A percentile compares a stretch with the other conserved stretches of the same genome.
Evolutionary conservation across 2,113 vertebrate genomes (phyloP).

Genomic region (Odontesthes bonariensis): DNA sequence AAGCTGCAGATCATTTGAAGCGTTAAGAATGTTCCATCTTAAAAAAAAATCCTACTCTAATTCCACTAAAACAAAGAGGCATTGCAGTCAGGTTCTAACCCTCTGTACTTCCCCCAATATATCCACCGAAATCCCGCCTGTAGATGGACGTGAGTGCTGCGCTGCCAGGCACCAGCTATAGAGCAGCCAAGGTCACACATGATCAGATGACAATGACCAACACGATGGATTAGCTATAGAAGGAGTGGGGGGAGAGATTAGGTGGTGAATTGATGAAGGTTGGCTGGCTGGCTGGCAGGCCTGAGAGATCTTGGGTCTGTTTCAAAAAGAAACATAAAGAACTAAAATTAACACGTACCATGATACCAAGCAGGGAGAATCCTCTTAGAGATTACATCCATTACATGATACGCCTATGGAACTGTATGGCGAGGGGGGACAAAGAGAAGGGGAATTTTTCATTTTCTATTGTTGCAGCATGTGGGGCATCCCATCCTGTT

Average conservation of each 20-base stretch:
- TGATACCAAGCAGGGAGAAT: slow-evolving; percentile 80
- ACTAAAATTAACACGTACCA: slow-evolving; percentile 79
- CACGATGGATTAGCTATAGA: slow-evolving; percentile 78
- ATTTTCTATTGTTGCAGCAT: slow-evolving; percentile 57
- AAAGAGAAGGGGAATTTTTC: slow-evolving; percentile 58
- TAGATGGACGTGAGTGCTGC: slow-evolving; percentile 36
- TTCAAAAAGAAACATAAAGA: slow-evolving; percentile 77
- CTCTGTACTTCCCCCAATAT: not conserved
- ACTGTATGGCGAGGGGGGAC: slow-evolving; percentile 67
- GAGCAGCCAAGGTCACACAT: slow-evolving; percentile 72
- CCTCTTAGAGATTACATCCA: slow-evolving; percentile 81
- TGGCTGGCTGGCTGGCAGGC: slow-evolving; percentile 49
- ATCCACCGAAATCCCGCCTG: slow-evolving; percentile 14
- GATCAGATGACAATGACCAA: slow-evolving; percentile 80
- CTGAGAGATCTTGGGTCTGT: slow-evolving; percentile 66
- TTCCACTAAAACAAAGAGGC: not conserved
- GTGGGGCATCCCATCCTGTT: slow-evolving; percentile 10
- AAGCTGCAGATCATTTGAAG: not conserved
- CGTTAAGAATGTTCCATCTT: no score
- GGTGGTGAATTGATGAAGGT: slow-evolving; percentile 74
- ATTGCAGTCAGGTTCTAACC: not conserved
- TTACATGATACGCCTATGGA: slow-evolving; percentile 78
- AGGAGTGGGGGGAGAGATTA: slow-evolving; percentile 72
- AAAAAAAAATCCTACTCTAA: not conserved
- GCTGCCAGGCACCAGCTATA: slow-evolving; percentile 49